These are phyloP conservation scores for Lasius platythorax DNA, from an alignment of 2,888 invertebrate species.

Conservation along the genomic window DNA sequence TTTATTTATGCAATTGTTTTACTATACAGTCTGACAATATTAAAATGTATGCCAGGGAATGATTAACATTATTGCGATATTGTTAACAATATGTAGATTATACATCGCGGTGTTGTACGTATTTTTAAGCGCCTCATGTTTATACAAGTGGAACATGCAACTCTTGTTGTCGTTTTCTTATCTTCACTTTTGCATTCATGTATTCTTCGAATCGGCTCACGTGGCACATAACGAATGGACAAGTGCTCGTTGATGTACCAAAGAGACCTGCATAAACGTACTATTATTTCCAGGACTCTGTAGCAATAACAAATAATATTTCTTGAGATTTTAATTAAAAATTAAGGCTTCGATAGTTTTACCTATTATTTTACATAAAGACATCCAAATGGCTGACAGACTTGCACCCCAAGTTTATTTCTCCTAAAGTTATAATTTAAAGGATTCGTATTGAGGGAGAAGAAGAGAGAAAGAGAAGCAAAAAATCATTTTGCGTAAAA, in stretches of 20 bases:
- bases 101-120: conserved; percentile 23
- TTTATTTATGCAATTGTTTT: conserved; percentile 4
- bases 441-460: not conserved
- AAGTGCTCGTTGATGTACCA: conserved; percentile 23
- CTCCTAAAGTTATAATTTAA: not conserved
- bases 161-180: conserved; percentile 26
- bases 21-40: not conserved
- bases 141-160: conserved; percentile 48
- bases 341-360: not conserved
- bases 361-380: not conserved
- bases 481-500: not conserved
- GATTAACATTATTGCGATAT: conserved; percentile 24
- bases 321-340: not conserved
- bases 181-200: conserved; percentile 42
- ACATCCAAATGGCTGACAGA: not conserved
- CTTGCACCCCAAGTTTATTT: not conserved
- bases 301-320: conserved; percentile 2
- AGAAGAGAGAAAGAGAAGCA: not conserved
- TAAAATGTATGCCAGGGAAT: not conserved
- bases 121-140: conserved; percentile 39
- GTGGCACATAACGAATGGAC: conserved; percentile 39
- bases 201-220: conserved; percentile 26
- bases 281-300: conserved; percentile 5
- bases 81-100: conserved; percentile 38
- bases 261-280: not conserved